Evolutionary conservation across 2,888 invertebrate species (phyloP), one percentile per base, ranked within the genome.

Genomic region (Pedicia rivosa): DNA sequence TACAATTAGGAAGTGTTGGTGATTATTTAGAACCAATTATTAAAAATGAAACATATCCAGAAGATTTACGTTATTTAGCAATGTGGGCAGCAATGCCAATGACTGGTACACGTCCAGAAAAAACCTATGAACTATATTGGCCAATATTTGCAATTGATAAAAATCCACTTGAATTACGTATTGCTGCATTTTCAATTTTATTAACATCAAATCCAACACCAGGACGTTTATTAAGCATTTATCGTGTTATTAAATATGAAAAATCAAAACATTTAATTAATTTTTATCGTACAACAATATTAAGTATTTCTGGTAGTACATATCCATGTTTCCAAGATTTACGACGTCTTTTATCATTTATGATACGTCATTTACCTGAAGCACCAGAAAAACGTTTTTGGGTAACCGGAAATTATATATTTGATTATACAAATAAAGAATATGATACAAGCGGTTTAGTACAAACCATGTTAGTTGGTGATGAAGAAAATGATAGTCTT

Each of bases 321-420:
- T 76, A 72, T 49, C 73, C 74, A 1, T 78, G 75, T 40, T 78
- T 76, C 47, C 64, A 66, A 40, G 64, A 71, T 25, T 63, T 78
- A 22, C 69, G 74, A 1, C 67, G 67, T 40, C 67, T 74, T 45
- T 67, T 77, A 0, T 70, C 74, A 0, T 77, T 77, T 47, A 67
- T 80, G 42, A 65, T 69, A 3, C 70, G 72, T 20, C 68, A 76
- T 45, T 63, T 78, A 35, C 64, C 67, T 0, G 65, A 67, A 45
- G 69, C 72, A 0, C 65, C 67, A 6, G 63, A 64, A 2, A 54
- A 58, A 8, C 63, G 68, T 5, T 69, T 68, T 46, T 74, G 78
- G 68, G 69, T 74, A 0, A 78, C 78, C 0, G 78, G 77, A 19
- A 79, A 79, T 55, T 76, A 77, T 49, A 66, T 80, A 38, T 66